phyloP scores from a whole-genome alignment of 1,140 invertebrate species.

The Hyposmocoma kahamanoa region DNA sequence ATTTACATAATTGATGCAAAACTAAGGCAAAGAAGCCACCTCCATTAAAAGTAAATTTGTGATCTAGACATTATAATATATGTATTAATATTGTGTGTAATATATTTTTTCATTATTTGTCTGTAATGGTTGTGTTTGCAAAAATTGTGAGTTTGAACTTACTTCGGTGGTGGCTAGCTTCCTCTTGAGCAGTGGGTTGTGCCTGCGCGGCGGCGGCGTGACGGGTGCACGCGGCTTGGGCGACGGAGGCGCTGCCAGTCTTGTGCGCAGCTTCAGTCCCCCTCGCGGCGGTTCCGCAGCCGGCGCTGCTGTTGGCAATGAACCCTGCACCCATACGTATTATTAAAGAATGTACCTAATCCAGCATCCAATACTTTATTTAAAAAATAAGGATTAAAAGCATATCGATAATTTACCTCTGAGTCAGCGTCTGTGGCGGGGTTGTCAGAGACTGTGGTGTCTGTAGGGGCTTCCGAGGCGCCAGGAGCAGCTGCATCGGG shows the following conservation, averaged over 20 bases:
- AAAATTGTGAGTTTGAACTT: no score
- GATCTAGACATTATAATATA: no score
- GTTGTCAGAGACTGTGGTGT: constrained; percentile 44
- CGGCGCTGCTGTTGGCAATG: constrained; percentile 42
- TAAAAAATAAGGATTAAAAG: not conserved
- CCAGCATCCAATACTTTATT: no score
- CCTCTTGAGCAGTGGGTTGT: constrained; percentile 56
- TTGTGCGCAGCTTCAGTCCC: constrained; percentile 40
- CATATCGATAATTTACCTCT: constrained; percentile 29
- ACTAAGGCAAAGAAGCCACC: no score
- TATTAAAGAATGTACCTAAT: no score
- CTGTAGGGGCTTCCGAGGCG: constrained; percentile 29
- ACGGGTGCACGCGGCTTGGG: constrained; percentile 43
- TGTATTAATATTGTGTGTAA: no score
- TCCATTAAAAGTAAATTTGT: no score
- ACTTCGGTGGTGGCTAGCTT: constrained; percentile 53
- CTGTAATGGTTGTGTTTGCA: no score
- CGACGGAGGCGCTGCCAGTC: constrained; percentile 48
- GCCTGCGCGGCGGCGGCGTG: constrained; percentile 35
- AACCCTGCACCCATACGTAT: constrained; percentile 20
- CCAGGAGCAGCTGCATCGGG: constrained; percentile 23
- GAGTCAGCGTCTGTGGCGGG: constrained; percentile 36
- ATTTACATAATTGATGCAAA: no score
- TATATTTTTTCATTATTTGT: no score
- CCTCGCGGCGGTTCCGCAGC: constrained; percentile 36